Conservation (phyloP, 2,797 vertebrate genomes). For the Pipistrellus pygmaeus region DNA sequence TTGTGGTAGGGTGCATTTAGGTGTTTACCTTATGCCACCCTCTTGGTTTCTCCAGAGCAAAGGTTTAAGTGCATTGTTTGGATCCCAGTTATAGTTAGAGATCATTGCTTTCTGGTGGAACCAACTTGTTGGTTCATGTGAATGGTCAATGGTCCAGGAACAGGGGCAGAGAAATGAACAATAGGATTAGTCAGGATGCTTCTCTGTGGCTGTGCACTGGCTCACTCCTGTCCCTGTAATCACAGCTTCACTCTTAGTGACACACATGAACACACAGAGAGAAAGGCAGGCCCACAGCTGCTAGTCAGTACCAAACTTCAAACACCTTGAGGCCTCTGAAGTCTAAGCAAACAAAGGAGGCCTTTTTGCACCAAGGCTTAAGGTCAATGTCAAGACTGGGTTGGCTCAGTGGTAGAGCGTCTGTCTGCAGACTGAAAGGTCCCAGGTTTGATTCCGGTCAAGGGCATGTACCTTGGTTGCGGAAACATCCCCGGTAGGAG, state of each 20-base stretch:
- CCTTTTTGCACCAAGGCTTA: background rate
- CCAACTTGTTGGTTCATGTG: background rate
- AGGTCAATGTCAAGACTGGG: background rate
- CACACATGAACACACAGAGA: background rate
- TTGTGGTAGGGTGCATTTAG: too few species aligned
- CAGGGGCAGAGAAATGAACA: background rate
- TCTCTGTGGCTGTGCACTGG: background rate
- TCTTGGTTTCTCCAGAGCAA: too few species aligned
- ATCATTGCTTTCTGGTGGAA: background rate
- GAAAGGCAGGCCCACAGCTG: background rate
- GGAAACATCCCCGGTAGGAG: too few species aligned
- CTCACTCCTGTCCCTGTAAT: background rate
- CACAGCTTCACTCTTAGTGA: background rate
- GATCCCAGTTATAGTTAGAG: background rate
- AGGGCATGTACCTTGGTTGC: too few species aligned
- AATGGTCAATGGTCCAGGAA: background rate
- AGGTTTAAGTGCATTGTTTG: accelerated
- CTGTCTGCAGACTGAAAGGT: too few species aligned
- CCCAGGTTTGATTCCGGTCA: too few species aligned
- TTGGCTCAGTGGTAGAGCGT: too few species aligned
- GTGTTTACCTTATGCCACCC: too few species aligned
- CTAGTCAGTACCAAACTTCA: background rate
- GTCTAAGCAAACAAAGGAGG: background rate
- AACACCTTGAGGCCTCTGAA: background rate
- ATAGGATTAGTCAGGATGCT: background rate